phyloP scores from a whole-genome alignment of 2,113 vertebrate genomes.

The Aphelocoma coerulescens region DNA sequence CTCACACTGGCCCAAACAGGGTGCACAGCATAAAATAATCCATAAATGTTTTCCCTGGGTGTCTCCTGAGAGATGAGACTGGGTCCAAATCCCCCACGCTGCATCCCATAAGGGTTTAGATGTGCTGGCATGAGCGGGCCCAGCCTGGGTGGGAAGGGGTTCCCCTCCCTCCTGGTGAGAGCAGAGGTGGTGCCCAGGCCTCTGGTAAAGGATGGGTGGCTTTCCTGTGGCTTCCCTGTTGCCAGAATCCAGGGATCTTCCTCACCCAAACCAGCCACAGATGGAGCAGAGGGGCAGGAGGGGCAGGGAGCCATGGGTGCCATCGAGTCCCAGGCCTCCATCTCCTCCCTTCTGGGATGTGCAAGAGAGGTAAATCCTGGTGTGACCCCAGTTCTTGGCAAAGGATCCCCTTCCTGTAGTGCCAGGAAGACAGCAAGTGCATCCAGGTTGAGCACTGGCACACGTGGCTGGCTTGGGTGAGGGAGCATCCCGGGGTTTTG shows the following conservation, averaged over 20 bases:
- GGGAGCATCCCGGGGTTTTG: not conserved
- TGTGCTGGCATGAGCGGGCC: not conserved
- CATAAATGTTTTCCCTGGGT: not conserved
- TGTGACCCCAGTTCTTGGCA: not conserved
- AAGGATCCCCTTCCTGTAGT: rapidly evolving
- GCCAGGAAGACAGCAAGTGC: not conserved
- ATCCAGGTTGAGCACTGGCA: not conserved
- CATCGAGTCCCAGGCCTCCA: not conserved
- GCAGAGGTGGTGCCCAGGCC: not conserved
- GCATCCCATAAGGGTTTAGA: not conserved
- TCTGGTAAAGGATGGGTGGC: not conserved
- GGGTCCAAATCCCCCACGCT: not conserved
- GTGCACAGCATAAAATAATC: not conserved
- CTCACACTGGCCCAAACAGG: not conserved
- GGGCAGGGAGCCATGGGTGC: not conserved
- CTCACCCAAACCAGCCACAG: not conserved
- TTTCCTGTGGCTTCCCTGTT: not conserved
- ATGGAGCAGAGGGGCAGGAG: not conserved
- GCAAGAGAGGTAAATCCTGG: not conserved
- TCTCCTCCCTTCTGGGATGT: not conserved
- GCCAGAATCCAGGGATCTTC: not conserved
- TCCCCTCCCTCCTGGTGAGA: not conserved
- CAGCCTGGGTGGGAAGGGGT: not conserved
- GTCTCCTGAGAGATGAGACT: not conserved
- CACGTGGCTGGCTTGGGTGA: not conserved